Conservation (phyloP, 2,888 invertebrate species). For the Pollenia angustigena region DNA sequence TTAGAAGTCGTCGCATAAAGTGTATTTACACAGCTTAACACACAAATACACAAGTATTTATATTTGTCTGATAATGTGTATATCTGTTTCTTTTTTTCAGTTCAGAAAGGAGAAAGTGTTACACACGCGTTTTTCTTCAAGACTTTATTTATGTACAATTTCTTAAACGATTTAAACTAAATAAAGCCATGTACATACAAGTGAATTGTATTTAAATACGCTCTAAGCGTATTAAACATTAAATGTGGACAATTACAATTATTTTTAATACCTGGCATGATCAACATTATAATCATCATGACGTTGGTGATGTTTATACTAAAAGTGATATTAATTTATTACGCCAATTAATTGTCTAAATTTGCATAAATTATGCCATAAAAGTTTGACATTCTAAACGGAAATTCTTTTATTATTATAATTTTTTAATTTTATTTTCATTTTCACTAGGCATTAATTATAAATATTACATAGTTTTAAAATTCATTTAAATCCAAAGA, state of each 20-base stretch:
- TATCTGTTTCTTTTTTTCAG: constrained; percentile 41
- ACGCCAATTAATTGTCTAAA: constrained; percentile 36
- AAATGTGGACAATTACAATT: constrained; percentile 40
- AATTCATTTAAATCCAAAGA: neutral
- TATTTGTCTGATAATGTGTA: neutral
- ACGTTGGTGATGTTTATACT: neutral
- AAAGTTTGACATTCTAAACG: constrained; percentile 5
- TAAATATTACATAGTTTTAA: constrained; percentile 9
- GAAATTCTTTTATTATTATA: neutral
- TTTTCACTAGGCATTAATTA: constrained; percentile 36
- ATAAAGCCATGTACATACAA: constrained; percentile 55
- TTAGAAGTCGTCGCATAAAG: constrained; percentile 31
- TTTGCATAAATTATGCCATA: constrained; percentile 26
- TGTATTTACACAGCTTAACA: neutral
- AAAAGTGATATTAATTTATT: constrained; percentile 31
- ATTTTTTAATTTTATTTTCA: constrained; percentile 15
- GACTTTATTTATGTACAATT: constrained; percentile 30
- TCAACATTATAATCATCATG: constrained; percentile 2
- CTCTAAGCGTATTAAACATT: constrained; percentile 52
- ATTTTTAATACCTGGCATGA: neutral
- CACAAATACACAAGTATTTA: neutral
- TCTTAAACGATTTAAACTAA: constrained; percentile 56
- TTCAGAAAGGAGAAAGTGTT: constrained; percentile 72
- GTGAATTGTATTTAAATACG: constrained; percentile 31
- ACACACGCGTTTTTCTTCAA: constrained; percentile 61